Evolutionary conservation across 2,888 invertebrate species (phyloP).

Genomic region (Myathropa florea): DNA sequence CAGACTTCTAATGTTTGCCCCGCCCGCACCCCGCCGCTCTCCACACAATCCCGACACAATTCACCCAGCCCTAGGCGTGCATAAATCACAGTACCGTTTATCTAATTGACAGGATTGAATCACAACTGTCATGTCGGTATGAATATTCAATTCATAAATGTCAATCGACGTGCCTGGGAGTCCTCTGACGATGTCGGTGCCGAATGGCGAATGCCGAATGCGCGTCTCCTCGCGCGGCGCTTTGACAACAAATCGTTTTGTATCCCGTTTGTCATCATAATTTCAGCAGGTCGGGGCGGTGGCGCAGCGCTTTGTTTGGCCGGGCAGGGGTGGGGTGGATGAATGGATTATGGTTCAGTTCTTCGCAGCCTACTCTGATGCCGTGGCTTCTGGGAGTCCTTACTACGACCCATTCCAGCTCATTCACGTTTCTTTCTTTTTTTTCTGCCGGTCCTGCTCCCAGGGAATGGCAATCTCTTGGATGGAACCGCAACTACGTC

Average conservation of each 20-base stretch:
- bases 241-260: slow-evolving; percentile 66
- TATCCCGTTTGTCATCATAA: slow-evolving; percentile 64
- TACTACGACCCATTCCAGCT: no score
- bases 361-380: slow-evolving; percentile 17
- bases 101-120: slow-evolving; percentile 68
- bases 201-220: slow-evolving; percentile 41
- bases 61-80: slow-evolving; percentile 15
- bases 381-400: slow-evolving; percentile 35
- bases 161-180: slow-evolving; percentile 59
- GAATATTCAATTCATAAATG: slow-evolving; percentile 71
- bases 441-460: slow-evolving; percentile 7
- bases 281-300: slow-evolving; percentile 13
- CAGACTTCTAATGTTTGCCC: background rate
- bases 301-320: slow-evolving; percentile 19
- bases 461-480: slow-evolving; percentile 29
- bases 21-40: background rate
- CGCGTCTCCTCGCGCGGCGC: slow-evolving; percentile 52
- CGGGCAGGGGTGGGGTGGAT: slow-evolving; percentile 36
- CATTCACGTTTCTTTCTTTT: slow-evolving; percentile 1
- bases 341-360: slow-evolving; percentile 56
- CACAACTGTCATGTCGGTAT: slow-evolving; percentile 64
- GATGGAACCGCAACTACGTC: slow-evolving; percentile 25
- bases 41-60: background rate
- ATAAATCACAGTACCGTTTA: slow-evolving; percentile 56
- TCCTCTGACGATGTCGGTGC: slow-evolving; percentile 10